Conservation (phyloP, 2,888 invertebrate species). For the Drosophila fungiperda region DNA sequence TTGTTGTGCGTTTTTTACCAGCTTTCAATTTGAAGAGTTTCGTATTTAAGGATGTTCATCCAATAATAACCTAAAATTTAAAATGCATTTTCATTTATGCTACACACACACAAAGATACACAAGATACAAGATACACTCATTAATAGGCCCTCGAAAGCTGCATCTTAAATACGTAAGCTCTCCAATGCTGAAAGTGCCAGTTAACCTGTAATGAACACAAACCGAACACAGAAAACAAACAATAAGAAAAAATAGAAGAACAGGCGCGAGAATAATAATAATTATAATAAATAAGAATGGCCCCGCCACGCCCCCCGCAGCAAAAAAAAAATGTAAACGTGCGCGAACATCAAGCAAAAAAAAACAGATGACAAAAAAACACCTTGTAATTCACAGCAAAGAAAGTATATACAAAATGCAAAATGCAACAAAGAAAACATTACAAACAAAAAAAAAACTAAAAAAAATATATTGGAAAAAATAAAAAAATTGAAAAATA, state of each 20-base stretch:
- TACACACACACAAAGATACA: slow-evolving; percentile 4
- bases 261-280: slow-evolving; percentile 20
- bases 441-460: slow-evolving; percentile 50
- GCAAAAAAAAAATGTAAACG: slow-evolving; percentile 32
- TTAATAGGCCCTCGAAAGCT: slow-evolving; percentile 24
- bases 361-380: slow-evolving; percentile 41
- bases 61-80: slow-evolving; percentile 17
- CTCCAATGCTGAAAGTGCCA: slow-evolving; percentile 40
- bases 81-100: slow-evolving; percentile 24
- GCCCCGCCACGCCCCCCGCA: slow-evolving; percentile 12
- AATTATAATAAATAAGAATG: slow-evolving; percentile 32
- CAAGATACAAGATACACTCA: slow-evolving; percentile 13
- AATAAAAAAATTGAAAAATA: slow-evolving; percentile 79
- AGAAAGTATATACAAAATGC: slow-evolving; percentile 67
- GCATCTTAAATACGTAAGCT: slow-evolving; percentile 49
- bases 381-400: slow-evolving; percentile 68
- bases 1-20: slow-evolving; percentile 45
- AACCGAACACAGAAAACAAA: slow-evolving; percentile 16
- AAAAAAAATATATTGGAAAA: slow-evolving; percentile 75
- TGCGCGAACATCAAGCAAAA: slow-evolving; percentile 46
- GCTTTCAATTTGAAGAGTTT: slow-evolving; percentile 53
- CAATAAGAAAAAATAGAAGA: slow-evolving; percentile 23
- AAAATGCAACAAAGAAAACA: slow-evolving; percentile 66
- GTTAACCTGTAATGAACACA: slow-evolving; percentile 31
- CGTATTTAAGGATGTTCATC: slow-evolving; percentile 46